Base-by-base conservation (phyloP, 2,888 invertebrate species). In the Stomorhina lunata region DNA sequence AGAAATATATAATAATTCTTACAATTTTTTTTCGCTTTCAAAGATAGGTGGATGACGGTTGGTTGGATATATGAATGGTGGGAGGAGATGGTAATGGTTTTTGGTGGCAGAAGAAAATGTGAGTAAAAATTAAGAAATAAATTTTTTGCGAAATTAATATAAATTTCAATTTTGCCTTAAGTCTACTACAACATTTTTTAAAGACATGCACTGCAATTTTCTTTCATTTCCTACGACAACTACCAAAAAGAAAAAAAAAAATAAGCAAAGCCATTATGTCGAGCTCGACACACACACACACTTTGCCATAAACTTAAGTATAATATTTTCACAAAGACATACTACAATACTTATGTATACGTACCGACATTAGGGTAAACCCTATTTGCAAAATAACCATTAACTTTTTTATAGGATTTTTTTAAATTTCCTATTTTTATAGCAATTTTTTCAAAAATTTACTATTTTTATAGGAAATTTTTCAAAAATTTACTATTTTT, bases 91-190 rank as follows among this genome's bases (percentile, higher is more conserved):
- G 10, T 55, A 55, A 27, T n/a, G n/a, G n/a, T n/a, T n/a, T n/a
- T n/a, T n/a, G 9, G 15, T 32, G 9, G 53, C 29, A 55, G 20
- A 25, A n/a, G 9, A 45, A 32, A 55, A 65, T 34, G 34, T 29
- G 15, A 68, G 17, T 37, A 53, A 48, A 32, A n/a, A 53, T 4
- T 59, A 40, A 71, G 29, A 27, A 34, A 20, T 27, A 57, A 53
- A 63, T 57, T 73, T 53, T 17, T 68, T 25, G 57, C 20, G 25
- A 72, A 53, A 80, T 80, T 73, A 57, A 82, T 77, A 73, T 71
- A 75, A 82, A 82, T 76, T 82, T 75, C 37, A 71, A 82, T 82
- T 79, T 71, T 66, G 79, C 79, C 82, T 79, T 71, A 82, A 79
- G 82, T 68, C 72, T 61, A 48, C 25, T n/a, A n/a, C n/a, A n/a